Percentiles rank a stretch among this genome's conserved stretches.
phyloP scores from a whole-genome alignment of 1,140 invertebrate genomes.

The Drosophila navojoa region DNA sequence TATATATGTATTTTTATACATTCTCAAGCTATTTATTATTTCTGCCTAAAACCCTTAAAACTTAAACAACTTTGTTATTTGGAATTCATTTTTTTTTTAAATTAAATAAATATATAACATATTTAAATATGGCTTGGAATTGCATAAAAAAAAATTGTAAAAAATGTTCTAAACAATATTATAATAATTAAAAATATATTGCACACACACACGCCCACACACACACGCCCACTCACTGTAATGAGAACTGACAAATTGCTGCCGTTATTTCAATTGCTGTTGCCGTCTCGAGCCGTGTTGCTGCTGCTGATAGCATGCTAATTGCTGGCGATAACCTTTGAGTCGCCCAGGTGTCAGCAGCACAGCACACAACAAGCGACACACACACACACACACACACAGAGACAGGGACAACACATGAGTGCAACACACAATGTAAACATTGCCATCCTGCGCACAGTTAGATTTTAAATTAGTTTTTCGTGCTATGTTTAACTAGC shows the following conservation, averaged over 20 bases:
- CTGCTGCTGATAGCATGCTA: slow-evolving; percentile 44
- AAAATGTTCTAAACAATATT: no score
- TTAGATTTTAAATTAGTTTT: slow-evolving; percentile 59
- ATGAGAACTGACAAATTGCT: slow-evolving; percentile 3
- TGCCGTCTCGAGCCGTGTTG: slow-evolving; percentile 15
- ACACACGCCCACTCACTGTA: not conserved
- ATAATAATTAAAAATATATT: no score
- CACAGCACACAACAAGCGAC: slow-evolving; percentile 29
- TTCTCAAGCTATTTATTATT: no score
- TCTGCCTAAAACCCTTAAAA: no score
- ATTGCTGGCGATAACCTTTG: slow-evolving; percentile 56
- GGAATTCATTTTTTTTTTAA: no score
- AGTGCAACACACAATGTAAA: slow-evolving; percentile 11
- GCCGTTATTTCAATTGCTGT: slow-evolving; percentile 1
- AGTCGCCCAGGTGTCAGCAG: slow-evolving; percentile 32
- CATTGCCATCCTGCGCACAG: slow-evolving; percentile 14
- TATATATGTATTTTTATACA: no score
- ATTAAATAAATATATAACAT: no score
- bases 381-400: slow-evolving; percentile 22
- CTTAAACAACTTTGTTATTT: no score
- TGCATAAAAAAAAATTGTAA: no score
- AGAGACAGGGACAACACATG: not conserved
- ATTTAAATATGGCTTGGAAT: no score
- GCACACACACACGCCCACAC: not conserved
- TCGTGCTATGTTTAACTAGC: slow-evolving; percentile 47